phyloP scores from a whole-genome alignment of 2,113 vertebrate genomes.

The human region GRCh38 chr18:2122001-2122500 shows the following conservation, averaged over 20 bases:
- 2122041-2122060: background rate
- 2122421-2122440: background rate
- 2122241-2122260: background rate
- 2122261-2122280: background rate
- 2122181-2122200: background rate
- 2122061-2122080: background rate
- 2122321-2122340: background rate
- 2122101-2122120: background rate
- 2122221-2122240: background rate
- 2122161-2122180: background rate
- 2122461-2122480: background rate
- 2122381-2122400: background rate
- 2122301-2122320: constrained; percentile 13
- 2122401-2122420: background rate
- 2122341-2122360: background rate
- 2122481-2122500: background rate
- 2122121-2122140: background rate
- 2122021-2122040: background rate
- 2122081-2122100: background rate
- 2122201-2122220: background rate
- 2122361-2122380: background rate
- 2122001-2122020: background rate
- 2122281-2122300: background rate
- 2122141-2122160: background rate
- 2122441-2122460: background rate